phyloP scores from a whole-genome alignment of 2,797 vertebrate species.

The Hippopotamyrus pictus region DNA sequence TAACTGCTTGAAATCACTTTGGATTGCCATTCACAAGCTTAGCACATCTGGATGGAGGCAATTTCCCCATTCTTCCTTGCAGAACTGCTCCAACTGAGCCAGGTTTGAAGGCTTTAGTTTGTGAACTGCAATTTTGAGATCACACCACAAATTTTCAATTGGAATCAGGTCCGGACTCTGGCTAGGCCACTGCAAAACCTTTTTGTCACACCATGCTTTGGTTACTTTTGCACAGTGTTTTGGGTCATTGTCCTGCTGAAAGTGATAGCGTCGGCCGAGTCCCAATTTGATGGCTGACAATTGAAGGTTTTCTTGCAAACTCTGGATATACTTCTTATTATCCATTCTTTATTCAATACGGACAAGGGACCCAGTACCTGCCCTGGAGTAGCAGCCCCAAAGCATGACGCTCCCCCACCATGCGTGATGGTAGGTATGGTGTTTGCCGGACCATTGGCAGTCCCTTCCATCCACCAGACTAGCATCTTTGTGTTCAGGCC shows the following conservation, averaged over 20 bases:
- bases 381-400: not conserved
- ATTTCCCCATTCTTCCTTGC: not conserved
- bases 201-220: not conserved
- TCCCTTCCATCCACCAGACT: not conserved
- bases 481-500: too few relatives aligned
- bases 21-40: not conserved
- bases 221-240: not conserved
- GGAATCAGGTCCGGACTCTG: not conserved
- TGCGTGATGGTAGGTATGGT: not conserved
- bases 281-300: too few relatives aligned
- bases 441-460: not conserved
- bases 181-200: not conserved
- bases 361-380: not conserved
- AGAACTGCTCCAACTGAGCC: not conserved
- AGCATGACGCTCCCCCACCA: not conserved
- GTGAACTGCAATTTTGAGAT: not conserved
- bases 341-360: not conserved
- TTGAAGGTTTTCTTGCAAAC: too few relatives aligned
- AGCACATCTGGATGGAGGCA: not conserved
- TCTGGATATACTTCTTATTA: not conserved
- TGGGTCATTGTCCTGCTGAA: not conserved
- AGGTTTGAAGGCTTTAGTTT: not conserved
- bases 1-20: not conserved
- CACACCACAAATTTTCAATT: not conserved
- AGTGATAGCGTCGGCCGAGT: too few relatives aligned